A percentile compares a stretch with the other conserved stretches of the same genome.
These are phyloP conservation scores for Nettapus auritus DNA, from an alignment of 2,113 vertebrate species.

Conservation along the genomic window DNA sequence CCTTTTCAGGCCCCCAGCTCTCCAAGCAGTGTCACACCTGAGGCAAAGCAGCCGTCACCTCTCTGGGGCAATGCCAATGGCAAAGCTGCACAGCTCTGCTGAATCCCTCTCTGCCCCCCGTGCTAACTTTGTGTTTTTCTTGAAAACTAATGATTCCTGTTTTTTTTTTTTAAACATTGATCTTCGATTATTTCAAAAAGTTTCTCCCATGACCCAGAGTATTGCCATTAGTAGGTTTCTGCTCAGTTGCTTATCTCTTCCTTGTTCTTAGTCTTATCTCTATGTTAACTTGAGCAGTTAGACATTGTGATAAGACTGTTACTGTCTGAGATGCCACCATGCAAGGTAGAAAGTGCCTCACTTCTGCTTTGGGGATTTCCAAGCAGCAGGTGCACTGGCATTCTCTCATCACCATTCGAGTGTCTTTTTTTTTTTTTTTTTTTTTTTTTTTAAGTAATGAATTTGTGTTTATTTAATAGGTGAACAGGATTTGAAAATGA, in stretches of 20 bases:
- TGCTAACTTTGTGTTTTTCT: not conserved
- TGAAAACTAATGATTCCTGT: not conserved
- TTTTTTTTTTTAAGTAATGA: not conserved
- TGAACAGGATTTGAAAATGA: conserved; percentile 84
- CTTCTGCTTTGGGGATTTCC: not conserved
- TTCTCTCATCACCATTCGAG: not conserved
- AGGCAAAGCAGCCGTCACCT: not conserved
- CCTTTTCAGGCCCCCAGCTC: not conserved
- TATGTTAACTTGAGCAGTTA: not conserved
- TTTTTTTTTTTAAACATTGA: not conserved
- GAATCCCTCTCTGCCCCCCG: not conserved
- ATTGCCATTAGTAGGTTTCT: not conserved
- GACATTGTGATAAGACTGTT: fast-evolving
- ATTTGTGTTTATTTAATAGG: conserved; percentile 67
- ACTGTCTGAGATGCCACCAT: not conserved
- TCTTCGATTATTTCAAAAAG: not conserved
- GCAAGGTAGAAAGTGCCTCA: not conserved
- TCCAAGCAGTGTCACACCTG: not conserved
- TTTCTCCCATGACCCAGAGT: not conserved
- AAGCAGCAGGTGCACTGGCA: fast-evolving
- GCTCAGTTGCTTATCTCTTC: not conserved
- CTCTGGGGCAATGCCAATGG: not conserved
- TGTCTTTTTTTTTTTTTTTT: not conserved
- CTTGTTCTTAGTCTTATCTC: not conserved
- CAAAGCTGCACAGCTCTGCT: not conserved